Evolutionary conservation across 2,888 invertebrate genomes (phyloP).

Genomic region (Tipula confusa): DNA sequence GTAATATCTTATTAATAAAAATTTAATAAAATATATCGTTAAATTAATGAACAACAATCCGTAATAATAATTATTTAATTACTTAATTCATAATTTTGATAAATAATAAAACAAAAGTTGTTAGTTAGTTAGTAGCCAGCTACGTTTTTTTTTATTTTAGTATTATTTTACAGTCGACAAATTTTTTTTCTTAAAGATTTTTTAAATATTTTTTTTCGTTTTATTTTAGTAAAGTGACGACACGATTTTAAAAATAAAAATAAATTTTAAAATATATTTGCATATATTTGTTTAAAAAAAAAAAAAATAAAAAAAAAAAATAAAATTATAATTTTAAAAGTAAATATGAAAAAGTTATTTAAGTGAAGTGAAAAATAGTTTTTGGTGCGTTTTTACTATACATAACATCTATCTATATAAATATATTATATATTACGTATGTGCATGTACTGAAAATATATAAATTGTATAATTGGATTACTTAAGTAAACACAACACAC

Average conservation of each 20-base stretch:
- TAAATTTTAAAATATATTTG: conserved; percentile 20
- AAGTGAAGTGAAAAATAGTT: conserved; percentile 20
- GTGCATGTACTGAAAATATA: background rate
- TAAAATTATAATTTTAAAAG: background rate
- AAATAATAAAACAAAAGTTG: background rate
- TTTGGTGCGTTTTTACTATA: background rate
- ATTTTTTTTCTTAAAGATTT: background rate
- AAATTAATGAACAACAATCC: background rate
- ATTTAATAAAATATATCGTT: background rate
- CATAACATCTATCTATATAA: background rate
- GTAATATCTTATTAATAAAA: background rate
- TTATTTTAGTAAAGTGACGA: conserved; percentile 20
- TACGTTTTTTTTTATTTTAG: background rate
- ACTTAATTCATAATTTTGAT: background rate
- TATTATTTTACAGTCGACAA: background rate
- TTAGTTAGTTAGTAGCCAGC: background rate
- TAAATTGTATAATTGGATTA: background rate
- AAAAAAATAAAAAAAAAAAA: too few species aligned
- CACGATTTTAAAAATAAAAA: conserved; percentile 15
- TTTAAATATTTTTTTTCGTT: background rate
- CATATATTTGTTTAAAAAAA: background rate
- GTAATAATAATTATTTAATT: background rate
- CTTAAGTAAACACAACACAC: background rate
- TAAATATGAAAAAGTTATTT: conserved; percentile 20
- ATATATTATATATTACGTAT: background rate